Evolutionary conservation across 35 echinoderm and acorn worm genomes (phyloP).

Genomic region (Acanthaster planci): DNA sequence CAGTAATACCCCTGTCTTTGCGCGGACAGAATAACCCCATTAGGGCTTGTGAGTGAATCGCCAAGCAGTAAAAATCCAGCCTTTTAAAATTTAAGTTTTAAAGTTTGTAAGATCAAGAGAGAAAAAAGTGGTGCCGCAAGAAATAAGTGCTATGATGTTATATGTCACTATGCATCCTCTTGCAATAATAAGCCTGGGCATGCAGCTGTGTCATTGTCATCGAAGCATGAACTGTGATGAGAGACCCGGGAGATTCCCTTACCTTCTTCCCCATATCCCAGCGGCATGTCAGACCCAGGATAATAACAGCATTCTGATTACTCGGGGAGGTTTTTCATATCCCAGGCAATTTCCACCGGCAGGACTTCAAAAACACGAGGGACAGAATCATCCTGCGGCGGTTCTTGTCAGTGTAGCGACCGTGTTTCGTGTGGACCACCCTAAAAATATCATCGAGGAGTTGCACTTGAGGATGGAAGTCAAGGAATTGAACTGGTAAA

Average conservation of each 20-base stretch:
- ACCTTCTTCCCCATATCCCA: background rate
- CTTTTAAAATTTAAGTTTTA: background rate
- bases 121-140: constrained; percentile 1
- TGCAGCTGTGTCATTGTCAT: constrained; percentile 33
- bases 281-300: background rate
- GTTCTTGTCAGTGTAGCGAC: constrained; percentile 9
- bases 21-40: too few relatives aligned
- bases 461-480: too few relatives aligned
- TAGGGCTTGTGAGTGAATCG: too few relatives aligned
- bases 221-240: constrained; percentile 2
- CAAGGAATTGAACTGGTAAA: too few relatives aligned
- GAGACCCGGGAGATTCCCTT: constrained; percentile 3
- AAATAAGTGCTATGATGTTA: constrained; percentile 29
- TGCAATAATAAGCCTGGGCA: constrained; percentile 16
- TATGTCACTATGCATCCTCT: constrained; percentile 31
- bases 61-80: background rate
- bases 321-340: constrained; percentile 15
- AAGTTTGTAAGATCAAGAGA: background rate
- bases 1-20: too few relatives aligned
- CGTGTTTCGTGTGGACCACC: constrained; percentile 11
- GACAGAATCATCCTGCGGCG: constrained; percentile 2
- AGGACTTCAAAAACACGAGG: constrained; percentile 13
- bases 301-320: constrained; percentile 17
- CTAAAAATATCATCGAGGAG: constrained; percentile 7
- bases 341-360: constrained; percentile 21